A percentile compares a stretch with the other conserved stretches of the same genome.
phyloP scores from a whole-genome alignment of 2,113 vertebrate genomes.

The Neoarius graeffei region DNA sequence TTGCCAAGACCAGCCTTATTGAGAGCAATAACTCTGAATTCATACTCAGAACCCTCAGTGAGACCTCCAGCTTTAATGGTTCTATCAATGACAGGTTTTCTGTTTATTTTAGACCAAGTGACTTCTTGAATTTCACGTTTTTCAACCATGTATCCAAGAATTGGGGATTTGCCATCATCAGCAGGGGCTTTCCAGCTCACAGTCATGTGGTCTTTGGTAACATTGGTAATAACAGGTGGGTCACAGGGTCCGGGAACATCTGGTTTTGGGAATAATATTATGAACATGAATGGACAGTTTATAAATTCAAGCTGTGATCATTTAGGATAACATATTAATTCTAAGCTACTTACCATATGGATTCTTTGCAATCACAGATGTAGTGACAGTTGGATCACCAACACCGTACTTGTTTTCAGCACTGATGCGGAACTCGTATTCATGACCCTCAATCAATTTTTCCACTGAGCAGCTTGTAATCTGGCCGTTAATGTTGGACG shows the following conservation, averaged over 20 bases:
- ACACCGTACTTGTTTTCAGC: slow-evolving; percentile 98
- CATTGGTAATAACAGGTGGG: slow-evolving; percentile 91
- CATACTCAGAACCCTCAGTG: slow-evolving; percentile 92
- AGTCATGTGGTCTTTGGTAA: slow-evolving; percentile 94
- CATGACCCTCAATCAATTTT: slow-evolving; percentile 96
- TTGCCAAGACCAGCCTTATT: slow-evolving; percentile 97
- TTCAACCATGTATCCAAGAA: slow-evolving; percentile 95
- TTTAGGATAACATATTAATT: not conserved
- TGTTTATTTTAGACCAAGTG: slow-evolving; percentile 93
- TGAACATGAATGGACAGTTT: not conserved
- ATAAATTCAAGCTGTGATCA: not conserved
- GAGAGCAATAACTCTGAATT: slow-evolving; percentile 91
- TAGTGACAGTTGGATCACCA: slow-evolving; percentile 85
- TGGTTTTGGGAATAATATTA: slow-evolving; percentile 58
- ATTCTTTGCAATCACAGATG: slow-evolving; percentile 89
- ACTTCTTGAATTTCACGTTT: slow-evolving; percentile 91
- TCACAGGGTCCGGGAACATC: slow-evolving; percentile 94
- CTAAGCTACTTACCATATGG: slow-evolving; percentile 81
- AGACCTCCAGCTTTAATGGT: slow-evolving; percentile 90
- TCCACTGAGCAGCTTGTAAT: slow-evolving; percentile 90
- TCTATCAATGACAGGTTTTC: slow-evolving; percentile 93
- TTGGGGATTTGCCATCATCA: slow-evolving; percentile 87
- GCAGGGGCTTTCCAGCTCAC: slow-evolving; percentile 97
- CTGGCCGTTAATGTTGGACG: slow-evolving; percentile 81
- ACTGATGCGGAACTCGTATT: slow-evolving; percentile 95